Evolutionary conservation across 1,140 invertebrate genomes (phyloP).

Genomic region (Meloidogyne floridensis): DNA sequence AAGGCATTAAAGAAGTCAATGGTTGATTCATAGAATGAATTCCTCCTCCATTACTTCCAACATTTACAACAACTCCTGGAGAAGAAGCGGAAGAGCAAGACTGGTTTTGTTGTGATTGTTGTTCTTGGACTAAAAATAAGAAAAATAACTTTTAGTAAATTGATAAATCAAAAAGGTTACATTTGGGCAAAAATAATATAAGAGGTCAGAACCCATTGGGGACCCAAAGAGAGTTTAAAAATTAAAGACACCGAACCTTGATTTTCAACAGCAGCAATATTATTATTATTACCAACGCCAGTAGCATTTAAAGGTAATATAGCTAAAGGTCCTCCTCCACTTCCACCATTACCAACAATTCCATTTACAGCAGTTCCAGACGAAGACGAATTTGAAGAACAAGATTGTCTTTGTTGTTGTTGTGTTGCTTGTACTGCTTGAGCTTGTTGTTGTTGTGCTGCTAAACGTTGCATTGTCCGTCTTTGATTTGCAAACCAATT

Average conservation of each 20-base stretch:
- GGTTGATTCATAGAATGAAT: constrained; percentile 1
- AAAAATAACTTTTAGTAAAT: too few relatives aligned
- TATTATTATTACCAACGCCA: neutral
- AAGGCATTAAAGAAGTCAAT: neutral
- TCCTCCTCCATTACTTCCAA: neutral
- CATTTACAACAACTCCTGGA: neutral
- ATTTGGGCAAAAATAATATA: neutral
- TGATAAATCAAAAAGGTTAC: too few relatives aligned
- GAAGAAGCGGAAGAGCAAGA: neutral
- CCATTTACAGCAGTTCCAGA: neutral
- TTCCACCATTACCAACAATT: neutral
- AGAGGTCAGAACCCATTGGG: too few relatives aligned
- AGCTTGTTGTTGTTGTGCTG: neutral
- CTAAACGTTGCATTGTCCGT: constrained; percentile 13
- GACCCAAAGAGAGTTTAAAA: too few relatives aligned
- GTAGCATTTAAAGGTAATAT: constrained; percentile 26
- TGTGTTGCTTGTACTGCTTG: too few relatives aligned
- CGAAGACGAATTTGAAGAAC: constrained; percentile 16
- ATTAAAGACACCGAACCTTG: neutral
- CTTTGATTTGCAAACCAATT: constrained; percentile 63
- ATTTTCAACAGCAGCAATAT: neutral
- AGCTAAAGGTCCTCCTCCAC: constrained; percentile 12
- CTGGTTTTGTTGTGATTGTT: neutral
- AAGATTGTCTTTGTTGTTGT: neutral
- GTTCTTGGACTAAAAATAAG: neutral